phyloP scores from a whole-genome alignment of 2,113 vertebrate species.

The Pholis gunnellus region DNA sequence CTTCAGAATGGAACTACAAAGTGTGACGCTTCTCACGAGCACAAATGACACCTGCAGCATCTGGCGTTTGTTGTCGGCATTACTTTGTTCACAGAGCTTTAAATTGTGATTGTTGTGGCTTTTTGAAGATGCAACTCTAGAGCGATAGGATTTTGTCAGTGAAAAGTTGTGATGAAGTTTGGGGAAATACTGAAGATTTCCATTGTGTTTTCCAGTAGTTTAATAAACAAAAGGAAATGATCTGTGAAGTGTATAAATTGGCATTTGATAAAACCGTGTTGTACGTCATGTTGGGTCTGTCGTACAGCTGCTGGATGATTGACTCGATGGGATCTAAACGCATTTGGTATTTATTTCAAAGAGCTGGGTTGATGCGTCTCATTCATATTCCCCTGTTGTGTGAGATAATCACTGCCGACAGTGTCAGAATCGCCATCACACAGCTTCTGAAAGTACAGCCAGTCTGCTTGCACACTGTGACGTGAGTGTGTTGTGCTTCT shows the following conservation, averaged over 20 bases:
- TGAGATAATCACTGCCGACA: background rate
- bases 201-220: background rate
- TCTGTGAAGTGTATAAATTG: background rate
- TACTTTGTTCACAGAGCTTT: slow-evolving; percentile 50
- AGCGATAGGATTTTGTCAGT: slow-evolving; percentile 12
- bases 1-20: slow-evolving; percentile 31
- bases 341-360: background rate
- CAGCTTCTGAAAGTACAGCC: background rate
- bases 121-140: slow-evolving; percentile 5
- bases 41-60: slow-evolving; percentile 36
- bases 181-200: slow-evolving; percentile 3
- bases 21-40: too few species aligned
- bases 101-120: background rate
- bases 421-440: background rate
- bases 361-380: background rate
- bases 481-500: slow-evolving; percentile 16
- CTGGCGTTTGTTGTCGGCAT: slow-evolving; percentile 39
- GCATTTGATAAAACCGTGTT: background rate
- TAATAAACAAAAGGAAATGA: slow-evolving; percentile 8
- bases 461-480: background rate
- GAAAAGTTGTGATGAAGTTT: background rate
- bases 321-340: background rate
- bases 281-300: background rate
- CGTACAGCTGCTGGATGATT: background rate
- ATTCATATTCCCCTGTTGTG: background rate